These are phyloP conservation scores for Ceratitis capitata DNA, from an alignment of 1,140 invertebrate species.

Conservation along the genomic window DNA sequence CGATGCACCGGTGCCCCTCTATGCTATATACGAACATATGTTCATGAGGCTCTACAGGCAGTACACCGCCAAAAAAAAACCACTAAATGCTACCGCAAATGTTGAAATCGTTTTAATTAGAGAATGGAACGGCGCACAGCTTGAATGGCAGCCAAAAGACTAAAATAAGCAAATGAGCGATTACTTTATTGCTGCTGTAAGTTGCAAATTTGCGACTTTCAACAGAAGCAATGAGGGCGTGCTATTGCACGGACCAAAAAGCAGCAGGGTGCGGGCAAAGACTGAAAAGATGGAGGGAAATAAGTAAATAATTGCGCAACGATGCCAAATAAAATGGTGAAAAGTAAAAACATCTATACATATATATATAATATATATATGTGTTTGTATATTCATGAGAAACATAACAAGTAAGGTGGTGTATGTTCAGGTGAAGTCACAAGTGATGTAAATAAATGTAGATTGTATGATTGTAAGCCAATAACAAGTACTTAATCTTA, in stretches of 20 bases:
- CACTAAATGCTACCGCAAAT: neutral
- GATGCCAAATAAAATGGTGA: neutral
- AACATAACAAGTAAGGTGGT: too few species aligned
- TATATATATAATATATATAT: neutral
- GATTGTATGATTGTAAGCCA: too few species aligned
- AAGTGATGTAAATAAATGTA: too few species aligned
- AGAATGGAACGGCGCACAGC: neutral
- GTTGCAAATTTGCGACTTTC: neutral
- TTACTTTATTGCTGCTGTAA: neutral
- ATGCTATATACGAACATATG: neutral
- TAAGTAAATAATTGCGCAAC: constrained; percentile 17
- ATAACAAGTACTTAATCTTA: too few species aligned
- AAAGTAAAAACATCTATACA: neutral
- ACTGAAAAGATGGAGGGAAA: neutral
- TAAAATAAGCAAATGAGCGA: neutral
- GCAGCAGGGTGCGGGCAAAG: neutral
- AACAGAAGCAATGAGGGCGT: neutral
- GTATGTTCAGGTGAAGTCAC: too few species aligned
- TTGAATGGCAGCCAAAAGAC: neutral
- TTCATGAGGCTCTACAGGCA: neutral
- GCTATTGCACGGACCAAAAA: neutral
- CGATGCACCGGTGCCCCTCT: too few species aligned
- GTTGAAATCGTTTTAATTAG: neutral
- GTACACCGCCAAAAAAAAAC: neutral
- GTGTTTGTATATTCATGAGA: neutral